phyloP scores from a whole-genome alignment of 2,113 vertebrate species.

The Crotalus horridus region DNA sequence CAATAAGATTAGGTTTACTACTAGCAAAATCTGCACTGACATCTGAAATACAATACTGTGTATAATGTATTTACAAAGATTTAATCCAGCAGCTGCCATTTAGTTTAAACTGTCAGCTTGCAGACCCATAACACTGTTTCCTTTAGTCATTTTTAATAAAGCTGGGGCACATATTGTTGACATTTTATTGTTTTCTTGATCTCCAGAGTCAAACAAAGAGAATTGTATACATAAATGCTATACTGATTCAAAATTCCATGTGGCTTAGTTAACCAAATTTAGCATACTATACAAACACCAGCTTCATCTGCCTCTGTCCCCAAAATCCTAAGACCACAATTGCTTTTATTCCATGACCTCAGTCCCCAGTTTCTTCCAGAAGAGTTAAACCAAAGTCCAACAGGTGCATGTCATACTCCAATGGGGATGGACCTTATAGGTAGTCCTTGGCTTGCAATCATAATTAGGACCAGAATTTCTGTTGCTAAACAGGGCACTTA shows the following conservation, averaged over 20 bases:
- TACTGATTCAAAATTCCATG: not conserved
- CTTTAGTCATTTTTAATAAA: constrained; percentile 20
- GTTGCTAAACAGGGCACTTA: not conserved
- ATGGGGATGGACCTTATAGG: not conserved
- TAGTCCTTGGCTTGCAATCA: not conserved
- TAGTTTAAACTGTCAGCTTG: constrained; percentile 18
- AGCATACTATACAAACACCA: not conserved
- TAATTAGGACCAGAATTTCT: not conserved
- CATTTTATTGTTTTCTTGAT: not conserved
- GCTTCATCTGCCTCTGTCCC: not conserved
- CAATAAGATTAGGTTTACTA: not conserved
- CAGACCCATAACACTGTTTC: constrained; percentile 1
- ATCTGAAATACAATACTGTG: not conserved
- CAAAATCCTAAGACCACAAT: not conserved
- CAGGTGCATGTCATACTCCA: not conserved
- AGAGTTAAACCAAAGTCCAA: not conserved
- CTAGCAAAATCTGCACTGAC: not conserved
- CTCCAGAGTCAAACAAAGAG: not conserved
- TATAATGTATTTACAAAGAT: not conserved
- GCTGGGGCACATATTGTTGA: not conserved
- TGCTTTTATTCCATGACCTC: not conserved
- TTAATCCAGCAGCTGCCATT: constrained; percentile 16
- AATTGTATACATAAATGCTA: not conserved
- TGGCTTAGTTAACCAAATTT: not conserved
- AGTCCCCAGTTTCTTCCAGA: not conserved